phyloP scores from a whole-genome alignment of 1,140 invertebrate genomes.

The Neomicropteryx cornuta region DNA sequence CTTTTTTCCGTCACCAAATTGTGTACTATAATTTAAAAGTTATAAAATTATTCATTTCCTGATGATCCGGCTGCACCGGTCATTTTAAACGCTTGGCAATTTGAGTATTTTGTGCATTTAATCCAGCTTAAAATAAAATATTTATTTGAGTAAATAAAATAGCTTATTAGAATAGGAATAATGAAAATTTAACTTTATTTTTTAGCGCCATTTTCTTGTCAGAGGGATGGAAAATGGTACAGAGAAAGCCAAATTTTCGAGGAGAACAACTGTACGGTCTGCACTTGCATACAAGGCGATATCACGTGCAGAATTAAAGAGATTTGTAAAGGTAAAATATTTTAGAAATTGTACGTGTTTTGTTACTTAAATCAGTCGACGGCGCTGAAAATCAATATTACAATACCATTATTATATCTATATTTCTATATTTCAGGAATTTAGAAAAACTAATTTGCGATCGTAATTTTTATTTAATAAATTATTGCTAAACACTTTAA shows the following conservation, averaged over 20 bases:
- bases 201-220: no score
- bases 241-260: constrained; percentile 51
- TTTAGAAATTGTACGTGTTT: constrained; percentile 12
- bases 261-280: constrained; percentile 50
- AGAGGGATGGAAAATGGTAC: no score
- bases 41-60: no score
- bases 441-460: constrained; percentile 17
- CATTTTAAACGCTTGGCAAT: no score
- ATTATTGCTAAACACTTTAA: constrained; percentile 9
- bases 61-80: no score
- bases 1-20: no score
- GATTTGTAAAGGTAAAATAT: constrained; percentile 20
- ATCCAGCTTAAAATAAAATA: no score
- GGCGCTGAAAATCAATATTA: constrained; percentile 7
- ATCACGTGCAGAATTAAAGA: constrained; percentile 40
- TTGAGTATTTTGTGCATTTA: no score
- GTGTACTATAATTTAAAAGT: no score
- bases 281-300: constrained; percentile 44
- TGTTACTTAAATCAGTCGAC: constrained; percentile 1
- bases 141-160: no score
- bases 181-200: no score
- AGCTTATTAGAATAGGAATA: no score
- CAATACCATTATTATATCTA: constrained; percentile 7
- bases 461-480: constrained; percentile 6
- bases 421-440: constrained; percentile 20